These are phyloP conservation scores for Calyptommatus sinebrachiatus DNA, from an alignment of 2,113 vertebrate genomes.

Conservation along the genomic window DNA sequence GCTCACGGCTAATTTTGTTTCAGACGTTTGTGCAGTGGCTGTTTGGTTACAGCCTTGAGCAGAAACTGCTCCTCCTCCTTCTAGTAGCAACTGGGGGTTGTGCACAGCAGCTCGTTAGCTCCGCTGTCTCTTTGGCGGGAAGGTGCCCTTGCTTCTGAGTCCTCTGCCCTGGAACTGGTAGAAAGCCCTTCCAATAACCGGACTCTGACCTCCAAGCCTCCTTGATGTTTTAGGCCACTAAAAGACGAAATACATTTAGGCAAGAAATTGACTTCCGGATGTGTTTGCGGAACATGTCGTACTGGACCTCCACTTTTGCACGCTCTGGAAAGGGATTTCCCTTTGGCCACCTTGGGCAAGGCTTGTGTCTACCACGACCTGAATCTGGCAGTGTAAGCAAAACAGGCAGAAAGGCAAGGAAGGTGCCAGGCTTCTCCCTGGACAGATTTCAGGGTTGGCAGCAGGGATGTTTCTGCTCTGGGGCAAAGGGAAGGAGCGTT, in stretches of 20 bases:
- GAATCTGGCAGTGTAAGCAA: not conserved
- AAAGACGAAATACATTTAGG: not conserved
- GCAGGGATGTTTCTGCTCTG: no score
- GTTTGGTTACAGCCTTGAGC: no score
- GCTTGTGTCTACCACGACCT: not conserved
- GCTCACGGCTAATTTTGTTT: no score
- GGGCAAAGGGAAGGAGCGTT: no score
- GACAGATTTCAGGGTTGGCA: no score
- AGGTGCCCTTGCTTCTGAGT: not conserved
- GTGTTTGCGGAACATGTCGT: not conserved
- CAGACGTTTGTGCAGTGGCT: no score
- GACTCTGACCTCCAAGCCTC: not conserved
- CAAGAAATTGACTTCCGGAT: not conserved
- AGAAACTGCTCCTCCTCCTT: no score
- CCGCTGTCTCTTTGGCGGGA: no score
- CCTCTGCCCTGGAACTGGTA: not conserved
- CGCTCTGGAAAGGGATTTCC: not conserved
- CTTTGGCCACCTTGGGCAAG: not conserved
- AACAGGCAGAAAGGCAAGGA: not conserved
- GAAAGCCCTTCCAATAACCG: not conserved
- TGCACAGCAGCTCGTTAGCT: no score
- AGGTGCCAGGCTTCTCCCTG: no score
- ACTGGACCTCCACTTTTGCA: not conserved
- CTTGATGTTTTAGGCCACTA: conserved; percentile 10
- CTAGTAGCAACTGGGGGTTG: no score